A percentile compares a stretch with the other conserved stretches of the same genome.
Evolutionary conservation across 2,888 invertebrate species (phyloP).

Genomic region (Andrena trimmerana): DNA sequence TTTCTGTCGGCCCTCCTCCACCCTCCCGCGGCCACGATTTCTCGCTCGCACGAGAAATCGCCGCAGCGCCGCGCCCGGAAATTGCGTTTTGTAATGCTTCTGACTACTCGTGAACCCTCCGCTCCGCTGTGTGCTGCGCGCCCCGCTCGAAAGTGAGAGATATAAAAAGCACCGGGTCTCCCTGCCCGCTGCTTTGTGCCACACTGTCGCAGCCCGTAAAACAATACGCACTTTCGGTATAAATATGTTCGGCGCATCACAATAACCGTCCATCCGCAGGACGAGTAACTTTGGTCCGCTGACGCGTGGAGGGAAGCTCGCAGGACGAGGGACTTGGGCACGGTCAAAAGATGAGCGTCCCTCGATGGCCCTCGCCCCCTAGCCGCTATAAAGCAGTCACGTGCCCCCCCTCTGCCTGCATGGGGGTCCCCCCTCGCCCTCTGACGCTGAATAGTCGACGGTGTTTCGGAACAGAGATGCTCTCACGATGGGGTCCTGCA

Average conservation of each 20-base stretch:
- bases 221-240: constrained; percentile 74
- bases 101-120: constrained; percentile 34
- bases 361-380: constrained; percentile 62
- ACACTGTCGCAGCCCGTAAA: constrained; percentile 65
- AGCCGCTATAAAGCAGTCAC: constrained; percentile 81
- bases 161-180: constrained; percentile 62
- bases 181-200: constrained; percentile 59
- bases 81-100: constrained; percentile 78
- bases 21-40: constrained; percentile 36
- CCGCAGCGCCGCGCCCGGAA: constrained; percentile 70
- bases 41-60: constrained; percentile 62
- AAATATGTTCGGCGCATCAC: constrained; percentile 76
- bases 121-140: not conserved
- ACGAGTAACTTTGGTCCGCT: constrained; percentile 69
- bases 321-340: constrained; percentile 42
- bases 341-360: constrained; percentile 80
- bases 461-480: constrained; percentile 80
- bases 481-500: constrained; percentile 79
- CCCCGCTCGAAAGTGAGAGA: constrained; percentile 65
- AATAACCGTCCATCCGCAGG: constrained; percentile 67
- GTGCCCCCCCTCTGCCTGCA: constrained; percentile 75
- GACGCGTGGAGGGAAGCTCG: constrained; percentile 49
- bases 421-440: constrained; percentile 68
- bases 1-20: constrained; percentile 10
- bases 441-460: constrained; percentile 73